Evolutionary conservation across 2,113 vertebrate species (phyloP).

Genomic region (Spea multiplicata): DNA sequence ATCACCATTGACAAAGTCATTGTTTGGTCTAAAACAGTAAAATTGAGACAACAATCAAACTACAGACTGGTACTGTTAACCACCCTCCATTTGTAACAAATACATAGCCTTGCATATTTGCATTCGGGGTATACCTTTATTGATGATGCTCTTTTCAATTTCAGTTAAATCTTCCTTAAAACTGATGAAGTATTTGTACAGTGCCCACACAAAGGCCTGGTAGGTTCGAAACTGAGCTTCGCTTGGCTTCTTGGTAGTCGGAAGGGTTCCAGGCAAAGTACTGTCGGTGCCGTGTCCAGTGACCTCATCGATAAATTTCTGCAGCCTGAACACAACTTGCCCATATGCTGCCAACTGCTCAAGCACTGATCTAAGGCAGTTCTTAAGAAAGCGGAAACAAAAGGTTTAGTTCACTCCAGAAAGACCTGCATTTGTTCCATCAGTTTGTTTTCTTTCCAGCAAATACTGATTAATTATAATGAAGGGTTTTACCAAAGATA

Average conservation of each 20-base stretch:
- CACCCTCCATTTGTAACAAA: too few species aligned
- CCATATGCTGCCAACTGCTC: constrained; percentile 91
- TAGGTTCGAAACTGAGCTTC: constrained; percentile 95
- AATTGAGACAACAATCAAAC: background rate
- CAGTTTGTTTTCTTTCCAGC: too few species aligned
- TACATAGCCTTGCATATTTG: too few species aligned
- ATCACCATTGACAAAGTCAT: constrained; percentile 85
- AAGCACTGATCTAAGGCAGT: constrained; percentile 83
- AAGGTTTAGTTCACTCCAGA: too few species aligned
- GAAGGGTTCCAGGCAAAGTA: constrained; percentile 62
- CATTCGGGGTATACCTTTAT: constrained; percentile 67
- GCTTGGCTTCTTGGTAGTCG: constrained; percentile 71
- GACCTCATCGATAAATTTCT: constrained; percentile 96
- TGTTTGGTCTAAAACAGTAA: constrained; percentile 75
- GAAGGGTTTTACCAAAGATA: too few species aligned
- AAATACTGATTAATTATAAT: too few species aligned
- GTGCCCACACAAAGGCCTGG: constrained; percentile 96
- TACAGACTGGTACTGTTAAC: background rate
- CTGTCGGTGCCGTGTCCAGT: constrained; percentile 81
- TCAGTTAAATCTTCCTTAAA: constrained; percentile 90
- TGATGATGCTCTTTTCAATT: constrained; percentile 86
- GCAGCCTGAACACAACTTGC: constrained; percentile 87
- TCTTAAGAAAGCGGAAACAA: constrained; percentile 60
- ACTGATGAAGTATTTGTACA: constrained; percentile 90
- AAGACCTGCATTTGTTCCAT: too few species aligned